Evolutionary conservation across 2,888 invertebrate species (phyloP), one percentile per base, ranked within the genome.

Genomic region (Bhutanitis thaidina): DNA sequence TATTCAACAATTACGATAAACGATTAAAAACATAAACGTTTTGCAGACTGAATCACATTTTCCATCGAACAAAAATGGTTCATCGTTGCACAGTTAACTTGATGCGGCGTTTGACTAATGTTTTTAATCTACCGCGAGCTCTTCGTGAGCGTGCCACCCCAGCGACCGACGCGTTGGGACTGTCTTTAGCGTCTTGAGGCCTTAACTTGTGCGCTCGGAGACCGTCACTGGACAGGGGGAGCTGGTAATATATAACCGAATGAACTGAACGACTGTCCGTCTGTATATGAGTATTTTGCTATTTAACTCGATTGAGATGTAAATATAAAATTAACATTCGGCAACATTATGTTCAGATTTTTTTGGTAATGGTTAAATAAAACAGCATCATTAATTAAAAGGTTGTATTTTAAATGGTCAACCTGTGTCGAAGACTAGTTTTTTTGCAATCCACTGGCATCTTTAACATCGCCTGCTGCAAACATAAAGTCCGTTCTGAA

Each of bases 21-120:
- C 20, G 13, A 7, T 13, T 27, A 39, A 13, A 27, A 39, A 46
- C 50, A 49, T 49, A 41, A 20, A 20, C 20, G 20, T 5, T 20
- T 71, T 71, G 70, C 73, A 69, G 85, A 83, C 77, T 79, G 85
- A 85, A 84, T 83, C 85, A 87, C 87, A 87, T 87, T 87, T 87
- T 87, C 79, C 75, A 61, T 72, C 62, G 62, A 70, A 72, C 71
- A 83, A 86, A 86, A 85, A 87, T 86, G 85, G 83, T 80, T 82
- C 86, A 82, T 80, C 77, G 63, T 72, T 43, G 59, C 60, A 58
- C 54, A 39, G 13, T 43, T 16, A 50, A 39, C 27, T 30, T 41
- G 27, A 7, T 27, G 38, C n/a, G 12, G 8, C 25, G 30, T 14
- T 46, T 8, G 20, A 12, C 7, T 9, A 5, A 1, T n/a, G 37